Evolutionary conservation across 1,140 invertebrate species (phyloP).

Genomic region (Lepidotrigona ventralis): DNA sequence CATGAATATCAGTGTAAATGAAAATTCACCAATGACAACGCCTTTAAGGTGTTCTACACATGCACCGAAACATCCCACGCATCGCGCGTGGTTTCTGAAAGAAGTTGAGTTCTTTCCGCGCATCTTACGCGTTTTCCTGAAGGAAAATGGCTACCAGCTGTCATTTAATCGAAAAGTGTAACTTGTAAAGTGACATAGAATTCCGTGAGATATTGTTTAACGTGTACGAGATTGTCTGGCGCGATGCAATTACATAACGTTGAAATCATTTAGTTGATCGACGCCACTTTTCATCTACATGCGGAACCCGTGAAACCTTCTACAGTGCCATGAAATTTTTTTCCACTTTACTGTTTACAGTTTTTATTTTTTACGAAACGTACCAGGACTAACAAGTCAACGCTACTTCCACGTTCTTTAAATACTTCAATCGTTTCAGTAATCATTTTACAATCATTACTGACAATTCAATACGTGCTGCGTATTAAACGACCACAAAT

Average conservation of each 20-base stretch:
- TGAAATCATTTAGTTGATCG: constrained; percentile 46
- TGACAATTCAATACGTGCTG: constrained; percentile 19
- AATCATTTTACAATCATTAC: background rate
- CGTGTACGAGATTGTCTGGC: constrained; percentile 1
- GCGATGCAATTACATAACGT: constrained; percentile 67
- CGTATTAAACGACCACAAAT: constrained; percentile 12
- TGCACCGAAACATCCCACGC: constrained; percentile 54
- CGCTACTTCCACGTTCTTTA: constrained; percentile 7
- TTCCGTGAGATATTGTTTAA: constrained; percentile 22
- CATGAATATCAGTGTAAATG: constrained; percentile 1
- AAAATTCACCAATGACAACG: constrained; percentile 44
- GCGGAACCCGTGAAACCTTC: constrained; percentile 47
- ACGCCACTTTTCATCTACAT: constrained; percentile 41
- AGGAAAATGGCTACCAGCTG: constrained; percentile 76
- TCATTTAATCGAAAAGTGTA: constrained; percentile 67
- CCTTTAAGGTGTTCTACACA: constrained; percentile 21
- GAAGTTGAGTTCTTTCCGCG: constrained; percentile 68
- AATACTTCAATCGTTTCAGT: background rate
- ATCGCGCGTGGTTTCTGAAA: constrained; percentile 65
- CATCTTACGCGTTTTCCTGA: constrained; percentile 72
- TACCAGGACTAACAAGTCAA: constrained; percentile 44
- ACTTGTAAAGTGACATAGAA: constrained; percentile 63
- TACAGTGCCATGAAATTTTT: constrained; percentile 70
- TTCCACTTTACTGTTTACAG: constrained; percentile 67
- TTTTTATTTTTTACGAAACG: constrained; percentile 52